Percentiles rank a stretch among this genome's conserved stretches.
These are phyloP conservation scores for Eilema griseolum DNA, from an alignment of 2,888 invertebrate genomes.

Conservation along the genomic window DNA sequence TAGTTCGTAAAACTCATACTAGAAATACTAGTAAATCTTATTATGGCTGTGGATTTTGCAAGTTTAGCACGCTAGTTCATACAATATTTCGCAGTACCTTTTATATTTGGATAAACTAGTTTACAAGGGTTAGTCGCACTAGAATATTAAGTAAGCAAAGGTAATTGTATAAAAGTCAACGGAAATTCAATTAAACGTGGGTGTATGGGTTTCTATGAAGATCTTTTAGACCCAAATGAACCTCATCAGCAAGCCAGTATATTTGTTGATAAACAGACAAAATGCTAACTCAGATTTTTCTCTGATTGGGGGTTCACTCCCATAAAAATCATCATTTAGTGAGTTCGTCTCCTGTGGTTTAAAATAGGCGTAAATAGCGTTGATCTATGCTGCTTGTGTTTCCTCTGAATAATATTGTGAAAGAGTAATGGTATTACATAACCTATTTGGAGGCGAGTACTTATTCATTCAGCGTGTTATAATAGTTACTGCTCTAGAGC, in stretches of 20 bases:
- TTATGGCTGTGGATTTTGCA: background rate
- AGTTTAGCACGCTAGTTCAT: background rate
- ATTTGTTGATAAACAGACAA: too few species aligned
- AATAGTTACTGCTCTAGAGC: slow-evolving; percentile 11
- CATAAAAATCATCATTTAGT: too few species aligned
- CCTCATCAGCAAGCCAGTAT: too few species aligned
- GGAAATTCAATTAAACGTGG: too few species aligned
- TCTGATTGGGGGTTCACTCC: too few species aligned
- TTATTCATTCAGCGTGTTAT: background rate
- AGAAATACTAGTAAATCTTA: background rate
- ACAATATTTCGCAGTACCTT: background rate
- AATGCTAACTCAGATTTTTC: too few species aligned
- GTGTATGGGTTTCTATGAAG: too few species aligned
- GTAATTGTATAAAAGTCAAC: too few species aligned
- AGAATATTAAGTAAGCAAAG: too few species aligned
- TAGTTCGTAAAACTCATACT: background rate
- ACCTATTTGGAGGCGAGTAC: too few species aligned
- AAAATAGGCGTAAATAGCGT: background rate
- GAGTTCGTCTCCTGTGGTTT: too few species aligned
- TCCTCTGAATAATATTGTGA: background rate
- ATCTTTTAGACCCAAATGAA: too few species aligned
- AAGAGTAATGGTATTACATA: background rate
- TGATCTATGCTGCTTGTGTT: background rate
- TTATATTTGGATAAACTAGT: background rate
- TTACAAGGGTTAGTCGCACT: background rate